Evolutionary conservation across 2,113 vertebrate species (phyloP).

Genomic region (Cyrtonyx montezumae): DNA sequence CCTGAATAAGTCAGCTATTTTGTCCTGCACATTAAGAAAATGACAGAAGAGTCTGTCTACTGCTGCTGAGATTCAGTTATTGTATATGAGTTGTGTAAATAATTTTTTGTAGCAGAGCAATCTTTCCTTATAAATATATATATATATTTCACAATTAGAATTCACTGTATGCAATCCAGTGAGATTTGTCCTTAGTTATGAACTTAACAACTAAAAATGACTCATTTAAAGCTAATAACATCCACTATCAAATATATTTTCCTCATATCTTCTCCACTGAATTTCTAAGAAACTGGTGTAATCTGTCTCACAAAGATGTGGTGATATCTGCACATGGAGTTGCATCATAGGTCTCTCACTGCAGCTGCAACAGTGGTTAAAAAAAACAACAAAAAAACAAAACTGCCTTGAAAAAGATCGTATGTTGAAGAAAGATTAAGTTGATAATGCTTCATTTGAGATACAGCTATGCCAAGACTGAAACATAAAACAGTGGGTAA

Average conservation of each 20-base stretch:
- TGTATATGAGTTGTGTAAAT: not conserved
- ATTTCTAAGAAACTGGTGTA: not conserved
- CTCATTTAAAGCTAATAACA: not conserved
- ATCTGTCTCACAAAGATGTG: not conserved
- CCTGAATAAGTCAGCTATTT: not conserved
- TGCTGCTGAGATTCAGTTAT: not conserved
- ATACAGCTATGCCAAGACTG: not conserved
- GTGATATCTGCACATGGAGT: not conserved
- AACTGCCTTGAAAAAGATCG: not conserved
- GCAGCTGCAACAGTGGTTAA: not conserved
- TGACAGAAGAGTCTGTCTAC: not conserved
- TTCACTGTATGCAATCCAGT: not conserved
- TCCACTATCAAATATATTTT: not conserved
- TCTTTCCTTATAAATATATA: not conserved
- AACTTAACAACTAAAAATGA: not conserved
- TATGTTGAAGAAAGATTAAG: not conserved
- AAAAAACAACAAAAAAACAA: not conserved
- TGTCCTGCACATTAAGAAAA: not conserved
- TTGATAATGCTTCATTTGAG: not conserved
- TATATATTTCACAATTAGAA: not conserved
- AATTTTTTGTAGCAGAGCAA: not conserved
- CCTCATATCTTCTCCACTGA: not conserved
- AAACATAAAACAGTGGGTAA: not conserved
- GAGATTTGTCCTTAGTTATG: not conserved
- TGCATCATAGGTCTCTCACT: rapidly evolving